These are phyloP conservation scores for Andrena haemorrhoa DNA, from an alignment of 2,888 invertebrate species.

Conservation along the genomic window DNA sequence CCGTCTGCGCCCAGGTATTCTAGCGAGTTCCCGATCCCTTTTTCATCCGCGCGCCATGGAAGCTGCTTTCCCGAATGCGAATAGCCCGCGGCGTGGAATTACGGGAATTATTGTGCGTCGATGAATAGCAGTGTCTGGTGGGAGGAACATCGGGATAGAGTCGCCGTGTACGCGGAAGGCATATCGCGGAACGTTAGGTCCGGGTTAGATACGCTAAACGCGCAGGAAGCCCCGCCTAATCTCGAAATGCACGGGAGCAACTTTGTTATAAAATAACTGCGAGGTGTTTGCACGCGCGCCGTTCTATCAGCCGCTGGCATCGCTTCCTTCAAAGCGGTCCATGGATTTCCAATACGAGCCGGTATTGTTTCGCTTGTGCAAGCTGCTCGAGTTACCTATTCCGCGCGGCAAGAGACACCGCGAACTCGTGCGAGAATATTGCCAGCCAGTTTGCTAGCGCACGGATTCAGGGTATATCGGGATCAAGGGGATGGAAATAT, in stretches of 20 bases:
- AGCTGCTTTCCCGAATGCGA: conserved; percentile 11
- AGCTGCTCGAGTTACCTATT: conserved; percentile 23
- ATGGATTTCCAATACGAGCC: conserved; percentile 12
- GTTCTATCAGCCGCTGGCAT: neutral
- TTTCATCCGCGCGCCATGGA: conserved; percentile 4
- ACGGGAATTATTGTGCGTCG: conserved; percentile 22
- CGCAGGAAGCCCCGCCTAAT: neutral
- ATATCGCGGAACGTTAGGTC: neutral
- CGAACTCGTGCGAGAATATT: conserved; percentile 44
- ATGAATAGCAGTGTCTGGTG: conserved; percentile 6
- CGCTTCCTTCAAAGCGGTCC: conserved; percentile 7
- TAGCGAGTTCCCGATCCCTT: neutral
- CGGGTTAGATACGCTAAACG: neutral
- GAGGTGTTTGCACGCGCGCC: conserved; percentile 13
- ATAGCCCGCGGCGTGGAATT: conserved; percentile 6
- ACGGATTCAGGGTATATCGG: conserved; percentile 6
- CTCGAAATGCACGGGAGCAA: neutral
- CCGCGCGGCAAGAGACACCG: conserved; percentile 11
- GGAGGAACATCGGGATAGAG: neutral
- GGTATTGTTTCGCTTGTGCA: conserved; percentile 9
- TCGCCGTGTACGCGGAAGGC: neutral
- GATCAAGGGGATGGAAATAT: conserved; percentile 41
- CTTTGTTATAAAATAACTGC: neutral
- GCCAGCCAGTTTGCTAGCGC: conserved; percentile 29
- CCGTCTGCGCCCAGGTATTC: conserved; percentile 12